Evolutionary conservation across 30 jellyfish, hydroid and myxozoan species (phyloP), one percentile per base, ranked within the genome.

Genomic region (Thelohanellus kitauei): DNA sequence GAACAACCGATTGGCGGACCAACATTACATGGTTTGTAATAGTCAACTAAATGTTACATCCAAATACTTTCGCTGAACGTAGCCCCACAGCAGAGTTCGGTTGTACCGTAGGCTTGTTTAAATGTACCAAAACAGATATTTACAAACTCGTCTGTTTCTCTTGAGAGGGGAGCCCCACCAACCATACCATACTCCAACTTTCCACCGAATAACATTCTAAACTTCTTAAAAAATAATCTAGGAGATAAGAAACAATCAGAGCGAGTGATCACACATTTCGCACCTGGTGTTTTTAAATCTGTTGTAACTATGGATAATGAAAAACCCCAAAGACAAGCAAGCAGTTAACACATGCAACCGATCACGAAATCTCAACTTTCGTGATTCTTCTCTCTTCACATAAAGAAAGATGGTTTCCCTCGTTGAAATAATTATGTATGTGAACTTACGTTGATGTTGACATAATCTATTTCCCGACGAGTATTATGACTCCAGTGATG

Each of bases 121-220:
- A n/a, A n/a, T n/a, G n/a, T n/a, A 2, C 95, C 95, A 43, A 75
- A 75, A 58, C 95, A 75, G 33, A 75, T 73, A 29, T 75, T 75
- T 83, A 75, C 54, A 50, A 75, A 75, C 32, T 75, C 88, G 37
- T 75, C 95, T 0, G 95, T 75, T 31, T 75, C 95, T 6, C 71
- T 37, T 14, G 85, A 58, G 35, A 75, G 30, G n/a, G 95, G 95
- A n/a, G 95, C 95, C 4, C 95, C 95, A 6, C 95, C 95, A 31
- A 84, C 51, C 48, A 75, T 37, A 48, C 63, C 60, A 34, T 35
- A 38, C 13, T 88, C 60, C 3, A 75, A 47, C 1, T 64, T 47
- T 9, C 95, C 95, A 18, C 95, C 95, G 18, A 75, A 54, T 14
- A 75, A 50, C 16, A 57, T 33, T 30, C 83, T 67, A 23, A 75